Evolutionary conservation across 2,797 vertebrate species (phyloP).

Genomic region (Esox masquinongy): DNA sequence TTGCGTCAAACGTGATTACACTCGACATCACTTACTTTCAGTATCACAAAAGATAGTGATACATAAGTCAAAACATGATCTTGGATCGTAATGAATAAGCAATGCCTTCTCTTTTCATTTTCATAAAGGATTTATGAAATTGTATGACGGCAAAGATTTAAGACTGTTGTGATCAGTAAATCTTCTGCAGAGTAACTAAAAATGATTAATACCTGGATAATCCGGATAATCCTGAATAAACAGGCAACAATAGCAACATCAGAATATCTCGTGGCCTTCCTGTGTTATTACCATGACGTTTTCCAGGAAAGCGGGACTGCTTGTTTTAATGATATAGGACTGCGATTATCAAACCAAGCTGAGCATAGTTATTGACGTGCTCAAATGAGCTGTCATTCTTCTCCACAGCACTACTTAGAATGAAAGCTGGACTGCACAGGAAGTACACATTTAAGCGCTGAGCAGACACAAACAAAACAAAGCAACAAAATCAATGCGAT

Average conservation of each 20-base stretch:
- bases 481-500: not conserved
- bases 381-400: not conserved
- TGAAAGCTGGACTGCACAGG: not conserved
- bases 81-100: conserved; percentile 44
- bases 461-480: not conserved
- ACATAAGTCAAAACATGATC: conserved; percentile 29
- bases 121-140: not conserved
- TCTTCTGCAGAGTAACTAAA: not conserved
- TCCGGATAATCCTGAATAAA: not conserved
- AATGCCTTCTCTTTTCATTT: conserved; percentile 22
- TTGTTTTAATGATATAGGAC: not conserved
- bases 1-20: conserved; percentile 38
- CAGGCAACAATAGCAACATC: not conserved
- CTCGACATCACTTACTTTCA: conserved; percentile 31
- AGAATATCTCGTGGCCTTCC: not conserved
- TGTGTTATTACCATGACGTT: not conserved
- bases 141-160: not conserved
- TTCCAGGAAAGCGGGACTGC: not conserved
- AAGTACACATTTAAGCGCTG: not conserved
- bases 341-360: not conserved
- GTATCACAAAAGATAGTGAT: conserved; percentile 10
- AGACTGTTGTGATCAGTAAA: not conserved
- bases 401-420: not conserved
- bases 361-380: not conserved
- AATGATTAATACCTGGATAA: not conserved